Evolutionary conservation across 2,113 vertebrate genomes (phyloP).

Genomic region (Malurus melanocephalus): DNA sequence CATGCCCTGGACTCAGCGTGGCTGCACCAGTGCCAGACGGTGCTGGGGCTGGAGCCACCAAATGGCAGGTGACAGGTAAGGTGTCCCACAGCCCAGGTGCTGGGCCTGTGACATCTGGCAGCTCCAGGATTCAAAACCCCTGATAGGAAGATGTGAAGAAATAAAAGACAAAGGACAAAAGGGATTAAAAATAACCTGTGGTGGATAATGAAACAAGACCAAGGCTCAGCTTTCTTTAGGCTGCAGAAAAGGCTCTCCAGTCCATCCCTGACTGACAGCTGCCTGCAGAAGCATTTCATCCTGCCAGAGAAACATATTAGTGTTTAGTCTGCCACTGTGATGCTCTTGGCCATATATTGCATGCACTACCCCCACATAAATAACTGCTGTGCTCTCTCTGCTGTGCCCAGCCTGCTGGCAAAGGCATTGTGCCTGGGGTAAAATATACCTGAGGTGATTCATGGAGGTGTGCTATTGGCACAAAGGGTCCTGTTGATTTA

Average conservation of each 20-base stretch:
- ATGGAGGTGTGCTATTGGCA: not conserved
- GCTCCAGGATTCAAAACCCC: not conserved
- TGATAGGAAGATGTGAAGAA: not conserved
- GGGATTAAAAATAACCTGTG: fast-evolving
- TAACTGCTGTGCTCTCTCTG: not conserved
- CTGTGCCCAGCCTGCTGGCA: not conserved
- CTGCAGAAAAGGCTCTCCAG: fast-evolving
- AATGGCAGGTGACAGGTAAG: not conserved
- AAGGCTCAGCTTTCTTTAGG: not conserved
- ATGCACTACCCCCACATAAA: not conserved
- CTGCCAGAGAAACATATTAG: not conserved
- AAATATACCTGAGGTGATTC: not conserved
- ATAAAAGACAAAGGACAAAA: not conserved
- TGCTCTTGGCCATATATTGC: not conserved
- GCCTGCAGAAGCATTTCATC: not conserved
- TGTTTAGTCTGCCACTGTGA: not conserved
- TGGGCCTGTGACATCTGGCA: not conserved
- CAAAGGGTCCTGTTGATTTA: not conserved
- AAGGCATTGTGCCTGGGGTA: not conserved
- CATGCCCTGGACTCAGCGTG: not conserved
- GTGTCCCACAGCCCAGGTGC: fast-evolving
- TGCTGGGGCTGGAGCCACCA: not conserved
- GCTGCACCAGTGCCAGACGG: not conserved
- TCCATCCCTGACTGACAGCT: not conserved
- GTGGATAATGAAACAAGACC: not conserved